Base-by-base conservation (phyloP, 2,797 vertebrate genomes). In the Siniperca obscura region DNA sequence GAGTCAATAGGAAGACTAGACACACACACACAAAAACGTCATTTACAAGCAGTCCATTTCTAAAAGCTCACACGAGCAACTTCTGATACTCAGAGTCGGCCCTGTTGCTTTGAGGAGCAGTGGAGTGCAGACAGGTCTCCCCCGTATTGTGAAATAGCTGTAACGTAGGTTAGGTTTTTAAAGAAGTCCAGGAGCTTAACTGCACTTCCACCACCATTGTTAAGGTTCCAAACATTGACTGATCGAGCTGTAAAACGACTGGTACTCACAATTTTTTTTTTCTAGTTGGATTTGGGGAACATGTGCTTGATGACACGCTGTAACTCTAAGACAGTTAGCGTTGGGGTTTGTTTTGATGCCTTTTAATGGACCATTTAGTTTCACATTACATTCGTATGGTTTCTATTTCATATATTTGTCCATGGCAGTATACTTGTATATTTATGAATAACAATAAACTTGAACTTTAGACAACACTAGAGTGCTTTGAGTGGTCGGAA, bases 201-300 rank as follows among this genome's bases (percentile, higher is more conserved):
- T 74, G 72, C 85, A 76, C 80, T 77, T 84, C 60, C 36, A 72
- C 55, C 76, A 12, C 70, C 42, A 60, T 74, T 87, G 85, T 90
- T 89, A 62, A 73, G 76, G 83, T 74, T 85, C 80, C 86, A 89
- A 86, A 85, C 83, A 88, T 64, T 80, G 89, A 87, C 46, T 59
- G 79, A 79, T 71, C 25, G 21, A 79, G 70, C 84, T 76, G 40
- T 27, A 79, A 83, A 81, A 76, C 14, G 0, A 25, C n/a, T 16
- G 11, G 25, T 27, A 34, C 22, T 19, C 72, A 21, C 40, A 70
- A 9, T 69, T 71, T 22, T 30, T 38, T 69, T 59, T 71, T 59
- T 59, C 44, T 36, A 3, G 22, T 64, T 74, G 74, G 74, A 69
- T 84, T 86, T 77, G 62, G 17, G 60, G 57, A 84, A 68, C 57